Base-by-base conservation (phyloP, 2,888 invertebrate species). In the Sarcophaga caerulescens region DNA sequence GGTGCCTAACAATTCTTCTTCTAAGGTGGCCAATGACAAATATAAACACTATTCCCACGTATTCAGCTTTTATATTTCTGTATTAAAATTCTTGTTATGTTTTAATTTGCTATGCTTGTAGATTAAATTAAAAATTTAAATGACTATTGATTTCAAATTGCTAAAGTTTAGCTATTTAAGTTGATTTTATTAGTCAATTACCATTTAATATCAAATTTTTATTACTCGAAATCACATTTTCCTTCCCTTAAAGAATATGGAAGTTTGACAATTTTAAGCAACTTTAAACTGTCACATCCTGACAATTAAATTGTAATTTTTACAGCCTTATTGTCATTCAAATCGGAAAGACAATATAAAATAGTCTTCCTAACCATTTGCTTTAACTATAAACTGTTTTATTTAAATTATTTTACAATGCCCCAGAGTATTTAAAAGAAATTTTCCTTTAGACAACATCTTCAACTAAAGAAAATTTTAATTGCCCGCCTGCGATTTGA, bases 211-310 rank as follows among this genome's bases (percentile, higher is more conserved):
- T 35, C 8, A 35, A 35, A 35, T 35, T 35, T 35, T 35, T 35
- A 35, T 35, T 35, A 2, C 10, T 35, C 3, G 0, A 35, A 35
- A 35, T 35, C 35, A 2, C 1, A 45, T 47, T 47, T 14, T 59
- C 44, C 45, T 73, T 14, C n/a, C 3, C 2, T 65, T 65, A 10
- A 17, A 66, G 14, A 3, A 47, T 47, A 47, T 4, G 0, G 2
- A 35, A 35, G 35, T 35, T 60, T 60, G 47, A 74, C 66, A 73
- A 45, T 80, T 35, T 60, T 68, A 21, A 57, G 10, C 45, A 80
- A 25, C 60, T 63, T 80, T 52, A 84, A 77, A 52, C 63, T 85
- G 84, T 73, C 81, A 74, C 84, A 80, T 85, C 76, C 63, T 77
- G 73, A 47, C 80, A 81, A 65, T 77, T 70, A 77, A 80, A 81